Conservation (phyloP, 2,888 invertebrate species). For the Synergus gifuensis region DNA sequence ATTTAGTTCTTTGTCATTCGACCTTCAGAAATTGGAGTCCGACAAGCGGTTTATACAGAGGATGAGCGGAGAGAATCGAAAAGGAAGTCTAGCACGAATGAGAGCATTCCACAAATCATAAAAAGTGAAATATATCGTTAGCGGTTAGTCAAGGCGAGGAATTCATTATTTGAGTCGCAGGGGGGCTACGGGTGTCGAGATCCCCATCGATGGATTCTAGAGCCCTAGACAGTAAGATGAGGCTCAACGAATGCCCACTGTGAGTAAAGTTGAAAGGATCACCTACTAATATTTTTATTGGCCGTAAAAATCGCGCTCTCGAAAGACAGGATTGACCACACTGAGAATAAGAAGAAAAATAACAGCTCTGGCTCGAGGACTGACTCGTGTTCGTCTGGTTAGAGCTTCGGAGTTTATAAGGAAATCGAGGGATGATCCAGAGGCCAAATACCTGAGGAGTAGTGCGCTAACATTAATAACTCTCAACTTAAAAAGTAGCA, state of each 20-base stretch:
- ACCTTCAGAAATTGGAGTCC: constrained; percentile 40
- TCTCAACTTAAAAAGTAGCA: neutral
- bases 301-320: constrained; percentile 67
- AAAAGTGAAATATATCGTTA: constrained; percentile 71
- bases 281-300: constrained; percentile 74
- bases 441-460: neutral
- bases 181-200: constrained; percentile 8
- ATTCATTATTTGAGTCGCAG: constrained; percentile 23
- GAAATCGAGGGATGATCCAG: neutral
- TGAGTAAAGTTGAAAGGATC: constrained; percentile 46
- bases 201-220: constrained; percentile 23
- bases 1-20: constrained; percentile 34
- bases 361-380: constrained; percentile 10
- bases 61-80: constrained; percentile 49
- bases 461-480: neutral
- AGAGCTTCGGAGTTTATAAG: constrained; percentile 18
- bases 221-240: constrained; percentile 47
- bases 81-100: constrained; percentile 49
- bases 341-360: neutral
- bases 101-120: constrained; percentile 72
- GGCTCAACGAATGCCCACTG: constrained; percentile 42
- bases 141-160: constrained; percentile 52
- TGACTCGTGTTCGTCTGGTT: constrained; percentile 9
- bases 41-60: constrained; percentile 32
- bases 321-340: constrained; percentile 27